Evolutionary conservation across 2,113 vertebrate genomes (phyloP).

Genomic region (Nycticryphes semicollaris): DNA sequence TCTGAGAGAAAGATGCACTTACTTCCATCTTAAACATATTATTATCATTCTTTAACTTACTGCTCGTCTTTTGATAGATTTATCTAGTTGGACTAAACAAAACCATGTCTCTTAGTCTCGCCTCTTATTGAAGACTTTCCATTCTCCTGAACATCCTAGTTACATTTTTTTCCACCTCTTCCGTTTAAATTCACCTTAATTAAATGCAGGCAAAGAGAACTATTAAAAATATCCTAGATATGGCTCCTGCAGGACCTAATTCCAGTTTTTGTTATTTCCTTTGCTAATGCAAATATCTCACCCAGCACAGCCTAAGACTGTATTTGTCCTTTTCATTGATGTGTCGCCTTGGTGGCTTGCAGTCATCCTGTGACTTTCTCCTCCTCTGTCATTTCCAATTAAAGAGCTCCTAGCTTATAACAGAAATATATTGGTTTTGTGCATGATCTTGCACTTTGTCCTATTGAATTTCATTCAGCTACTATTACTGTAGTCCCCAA

Average conservation of each 20-base stretch:
- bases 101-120: neutral
- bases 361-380: conserved; percentile 16
- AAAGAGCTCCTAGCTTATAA: conserved; percentile 34
- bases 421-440: conserved; percentile 26
- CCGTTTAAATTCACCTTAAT: neutral
- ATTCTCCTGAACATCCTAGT: neutral
- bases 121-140: neutral
- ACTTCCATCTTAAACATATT: neutral
- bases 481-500: conserved; percentile 22
- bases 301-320: neutral
- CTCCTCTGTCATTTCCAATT: conserved; percentile 57
- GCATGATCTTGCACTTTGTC: conserved; percentile 45
- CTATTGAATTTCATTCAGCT: conserved; percentile 56
- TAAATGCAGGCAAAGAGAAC: neutral
- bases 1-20: neutral
- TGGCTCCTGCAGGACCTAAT: neutral
- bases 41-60: neutral
- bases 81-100: neutral
- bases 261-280: neutral
- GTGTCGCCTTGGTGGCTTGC: neutral
- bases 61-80: neutral
- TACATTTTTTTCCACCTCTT: neutral
- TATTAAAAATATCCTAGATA: neutral
- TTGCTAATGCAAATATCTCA: neutral
- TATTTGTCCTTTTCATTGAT: neutral